These are phyloP conservation scores for Chrysina gloriosa DNA, from an alignment of 2,888 invertebrate species.

Conservation along the genomic window DNA sequence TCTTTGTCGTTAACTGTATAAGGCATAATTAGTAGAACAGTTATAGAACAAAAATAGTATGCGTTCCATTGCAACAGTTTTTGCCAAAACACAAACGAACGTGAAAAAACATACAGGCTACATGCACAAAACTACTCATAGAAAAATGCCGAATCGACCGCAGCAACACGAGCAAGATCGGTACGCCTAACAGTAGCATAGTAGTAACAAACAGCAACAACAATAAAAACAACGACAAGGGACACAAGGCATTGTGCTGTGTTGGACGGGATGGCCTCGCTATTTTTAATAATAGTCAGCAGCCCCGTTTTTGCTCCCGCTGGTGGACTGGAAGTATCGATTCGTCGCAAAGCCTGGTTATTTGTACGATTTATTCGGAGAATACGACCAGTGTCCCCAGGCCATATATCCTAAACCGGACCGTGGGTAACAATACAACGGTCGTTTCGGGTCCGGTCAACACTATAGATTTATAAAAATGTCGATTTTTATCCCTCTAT, in stretches of 20 bases:
- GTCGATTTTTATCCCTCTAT: conserved; percentile 35
- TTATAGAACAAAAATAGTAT: no score
- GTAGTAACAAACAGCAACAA: conserved; percentile 5
- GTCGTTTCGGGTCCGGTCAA: conserved; percentile 50
- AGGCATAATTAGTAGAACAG: no score
- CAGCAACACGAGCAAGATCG: conserved; percentile 24
- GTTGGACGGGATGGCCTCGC: conserved; percentile 52
- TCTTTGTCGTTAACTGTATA: no score
- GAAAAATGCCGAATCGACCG: background rate
- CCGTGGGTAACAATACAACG: conserved; percentile 54
- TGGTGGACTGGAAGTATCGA: conserved; percentile 59
- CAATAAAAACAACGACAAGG: conserved; percentile 25
- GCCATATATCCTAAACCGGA: conserved; percentile 59
- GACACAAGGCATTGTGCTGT: conserved; percentile 53
- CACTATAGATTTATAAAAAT: conserved; percentile 44
- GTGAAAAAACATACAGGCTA: no score
- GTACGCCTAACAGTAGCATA: conserved; percentile 2
- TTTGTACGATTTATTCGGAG: conserved; percentile 63
- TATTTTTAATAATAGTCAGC: conserved; percentile 61
- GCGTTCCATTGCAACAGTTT: background rate
- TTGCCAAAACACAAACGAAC: background rate
- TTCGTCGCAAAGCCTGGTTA: conserved; percentile 55
- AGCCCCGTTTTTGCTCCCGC: conserved; percentile 39
- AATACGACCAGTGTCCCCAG: conserved; percentile 62
- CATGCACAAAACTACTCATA: background rate